A percentile compares a stretch with the other conserved stretches of the same genome.
Conservation (phyloP, 2,888 invertebrate genomes). For the Gari tellinella region DNA sequence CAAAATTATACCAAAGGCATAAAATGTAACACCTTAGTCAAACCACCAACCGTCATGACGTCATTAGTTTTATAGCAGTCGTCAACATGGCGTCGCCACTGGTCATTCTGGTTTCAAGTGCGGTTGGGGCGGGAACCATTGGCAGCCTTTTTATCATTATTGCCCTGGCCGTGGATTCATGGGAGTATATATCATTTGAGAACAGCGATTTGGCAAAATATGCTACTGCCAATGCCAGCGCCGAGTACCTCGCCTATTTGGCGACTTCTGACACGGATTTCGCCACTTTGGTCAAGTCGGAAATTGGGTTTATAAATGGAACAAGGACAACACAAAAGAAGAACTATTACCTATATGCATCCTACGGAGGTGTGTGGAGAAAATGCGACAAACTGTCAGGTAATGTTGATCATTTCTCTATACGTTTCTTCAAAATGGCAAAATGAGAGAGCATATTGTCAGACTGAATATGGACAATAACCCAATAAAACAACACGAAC, state of each 20-base stretch:
- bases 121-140: slow-evolving; percentile 55
- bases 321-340: slow-evolving; percentile 23
- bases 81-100: slow-evolving; percentile 63
- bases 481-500: too few relatives aligned
- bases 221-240: slow-evolving; percentile 35
- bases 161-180: slow-evolving; percentile 62
- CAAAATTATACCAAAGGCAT: too few relatives aligned
- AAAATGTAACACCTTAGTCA: too few relatives aligned
- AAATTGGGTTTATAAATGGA: slow-evolving; percentile 21
- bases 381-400: slow-evolving; percentile 65
- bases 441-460: too few relatives aligned
- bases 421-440: too few relatives aligned
- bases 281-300: slow-evolving; percentile 22
- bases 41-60: too few relatives aligned
- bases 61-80: background rate
- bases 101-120: slow-evolving; percentile 63
- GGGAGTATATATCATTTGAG: slow-evolving; percentile 61
- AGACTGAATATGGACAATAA: too few relatives aligned
- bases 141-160: slow-evolving; percentile 66
- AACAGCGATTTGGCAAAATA: slow-evolving; percentile 33
- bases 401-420: too few relatives aligned
- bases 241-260: slow-evolving; percentile 41
- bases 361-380: slow-evolving; percentile 63
- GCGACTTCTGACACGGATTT: slow-evolving; percentile 44
- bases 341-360: slow-evolving; percentile 53